Base-by-base conservation (phyloP, 2,113 vertebrate genomes). In the Accipiter cooperii region DNA sequence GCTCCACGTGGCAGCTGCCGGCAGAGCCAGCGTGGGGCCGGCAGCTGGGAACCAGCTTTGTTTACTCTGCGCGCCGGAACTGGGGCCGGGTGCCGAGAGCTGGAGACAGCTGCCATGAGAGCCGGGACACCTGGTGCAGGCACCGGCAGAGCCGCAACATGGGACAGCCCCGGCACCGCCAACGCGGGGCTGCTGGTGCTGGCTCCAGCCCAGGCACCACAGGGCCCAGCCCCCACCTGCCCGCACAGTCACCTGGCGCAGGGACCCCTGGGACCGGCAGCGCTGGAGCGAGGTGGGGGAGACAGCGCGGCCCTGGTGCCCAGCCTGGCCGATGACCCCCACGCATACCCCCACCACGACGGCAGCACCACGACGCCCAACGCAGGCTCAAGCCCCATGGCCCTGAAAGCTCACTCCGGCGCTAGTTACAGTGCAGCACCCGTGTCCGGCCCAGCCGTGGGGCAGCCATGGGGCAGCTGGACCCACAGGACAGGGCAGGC, bases 11-110 rank as follows among this genome's bases (percentile, higher is more conserved):
- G 89, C 24, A 24, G 76, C 36, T 54, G 69, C 26, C 6, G 28
- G 49, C 69, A 31, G n/a, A 52, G 69, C 68, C 47, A 7, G 46
- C 2, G 1, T 14, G 0, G 36, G 4, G 58, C 55, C 12, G 1
- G n/a, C 91, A 63, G 79, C 76, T 86, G 86, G 70, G 81, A 77
- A 57, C 36, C 81, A 17, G 65, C 84, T 95, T 93, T 91, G 94
- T 93, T 91, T 93, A 85, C 91, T 91, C 79, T 21, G 61, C 1
- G 42, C 12, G 25, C 87, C 31, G 9, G 91, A 84, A 84, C 73
- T 11, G 3, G 38, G 78, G 94, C 87, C 1, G 5, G 1, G 13
- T 71, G 87, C 87, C 16, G 68, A 26, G 84, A 60, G 68, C 74
- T 0, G 11, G 83, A 57, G 78, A 49, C 94, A 90, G 87, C 91